phyloP scores from a whole-genome alignment of 2,888 invertebrate genomes.

The Balanococcus diminutus region DNA sequence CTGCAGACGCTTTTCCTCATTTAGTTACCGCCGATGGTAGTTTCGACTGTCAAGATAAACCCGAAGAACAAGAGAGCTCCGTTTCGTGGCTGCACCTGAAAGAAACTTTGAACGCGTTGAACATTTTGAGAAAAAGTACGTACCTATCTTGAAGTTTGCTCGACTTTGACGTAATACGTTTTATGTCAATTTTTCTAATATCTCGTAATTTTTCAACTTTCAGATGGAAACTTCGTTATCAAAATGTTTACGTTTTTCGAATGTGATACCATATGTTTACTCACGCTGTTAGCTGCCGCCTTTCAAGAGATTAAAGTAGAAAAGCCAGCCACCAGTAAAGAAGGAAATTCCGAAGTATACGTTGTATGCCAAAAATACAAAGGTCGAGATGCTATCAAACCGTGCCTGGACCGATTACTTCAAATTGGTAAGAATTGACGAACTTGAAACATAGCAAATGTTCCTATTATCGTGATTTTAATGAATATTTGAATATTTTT shows the following conservation, averaged over 20 bases:
- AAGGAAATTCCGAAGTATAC: slow-evolving; percentile 94
- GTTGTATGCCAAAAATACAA: slow-evolving; percentile 72
- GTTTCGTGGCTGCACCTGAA: slow-evolving; percentile 82
- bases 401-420: slow-evolving; percentile 62
- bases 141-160: background rate
- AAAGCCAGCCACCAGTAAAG: slow-evolving; percentile 91
- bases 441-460: no score
- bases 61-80: slow-evolving; percentile 83
- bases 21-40: slow-evolving; percentile 94
- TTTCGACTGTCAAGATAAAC: slow-evolving; percentile 82
- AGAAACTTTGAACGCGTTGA: slow-evolving; percentile 64
- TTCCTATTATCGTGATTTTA: background rate
- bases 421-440: slow-evolving; percentile 55
- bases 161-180: background rate
- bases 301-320: slow-evolving; percentile 77
- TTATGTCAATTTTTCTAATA: background rate
- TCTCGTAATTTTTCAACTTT: slow-evolving; percentile 59
- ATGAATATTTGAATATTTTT: background rate
- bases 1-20: slow-evolving; percentile 31
- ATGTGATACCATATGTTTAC: slow-evolving; percentile 75
- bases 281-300: slow-evolving; percentile 78
- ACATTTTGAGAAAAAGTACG: slow-evolving; percentile 60
- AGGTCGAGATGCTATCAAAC: slow-evolving; percentile 48
- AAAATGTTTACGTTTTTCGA: slow-evolving; percentile 93
- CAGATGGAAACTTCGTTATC: slow-evolving; percentile 79